Conservation (phyloP, 2,113 vertebrate species). For the Semnopithecus entellus region DNA sequence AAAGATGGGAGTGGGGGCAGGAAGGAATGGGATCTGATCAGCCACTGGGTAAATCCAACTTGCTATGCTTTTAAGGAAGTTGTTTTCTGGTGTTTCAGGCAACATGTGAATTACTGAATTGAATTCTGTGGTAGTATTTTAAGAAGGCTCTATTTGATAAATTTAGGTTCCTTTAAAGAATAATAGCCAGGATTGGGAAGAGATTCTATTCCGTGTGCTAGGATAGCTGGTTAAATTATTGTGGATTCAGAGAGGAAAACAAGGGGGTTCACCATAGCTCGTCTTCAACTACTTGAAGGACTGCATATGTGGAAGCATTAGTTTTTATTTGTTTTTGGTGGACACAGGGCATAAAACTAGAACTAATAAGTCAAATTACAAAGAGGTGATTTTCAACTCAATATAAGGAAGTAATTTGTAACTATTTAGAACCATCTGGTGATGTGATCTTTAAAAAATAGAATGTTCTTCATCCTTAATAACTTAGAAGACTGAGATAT, state of each 20-base stretch:
- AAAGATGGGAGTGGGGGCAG: neutral
- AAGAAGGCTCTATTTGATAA: neutral
- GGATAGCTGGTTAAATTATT: neutral
- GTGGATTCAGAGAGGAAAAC: neutral
- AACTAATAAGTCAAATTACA: neutral
- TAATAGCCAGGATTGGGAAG: neutral
- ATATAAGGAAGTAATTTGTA: neutral
- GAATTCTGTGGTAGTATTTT: neutral
- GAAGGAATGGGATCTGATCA: neutral
- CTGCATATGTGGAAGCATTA: neutral
- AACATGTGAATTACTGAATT: neutral
- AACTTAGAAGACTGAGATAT: neutral
- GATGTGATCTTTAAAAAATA: neutral
- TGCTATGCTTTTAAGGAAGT: neutral
- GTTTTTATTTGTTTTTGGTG: neutral
- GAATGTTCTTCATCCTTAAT: neutral
- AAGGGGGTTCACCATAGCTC: neutral
- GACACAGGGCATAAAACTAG: neutral
- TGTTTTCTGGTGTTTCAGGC: neutral
- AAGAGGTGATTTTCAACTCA: neutral
- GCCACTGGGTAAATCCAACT: neutral
- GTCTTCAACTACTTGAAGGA: neutral
- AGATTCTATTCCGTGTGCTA: neutral
- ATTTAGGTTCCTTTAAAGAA: neutral
- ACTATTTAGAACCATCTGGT: neutral